Percentiles rank a stretch among this genome's conserved stretches.
phyloP scores from a whole-genome alignment of 2,113 vertebrate species.

The Deroptyus accipitrinus region DNA sequence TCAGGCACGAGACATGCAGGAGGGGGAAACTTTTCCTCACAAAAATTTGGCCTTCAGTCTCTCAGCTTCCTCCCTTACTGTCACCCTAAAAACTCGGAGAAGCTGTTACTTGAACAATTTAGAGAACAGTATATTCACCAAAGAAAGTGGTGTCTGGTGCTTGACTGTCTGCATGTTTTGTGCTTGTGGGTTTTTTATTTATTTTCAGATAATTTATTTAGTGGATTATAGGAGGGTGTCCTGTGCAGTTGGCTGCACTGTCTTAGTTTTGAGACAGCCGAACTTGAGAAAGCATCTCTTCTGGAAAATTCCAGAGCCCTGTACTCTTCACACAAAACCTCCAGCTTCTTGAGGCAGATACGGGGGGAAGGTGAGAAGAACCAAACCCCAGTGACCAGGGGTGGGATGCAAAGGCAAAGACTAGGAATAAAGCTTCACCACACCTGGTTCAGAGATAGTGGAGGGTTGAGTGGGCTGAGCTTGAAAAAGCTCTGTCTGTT shows the following conservation, averaged over 20 bases:
- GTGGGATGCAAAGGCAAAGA: background rate
- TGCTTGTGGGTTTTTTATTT: conserved; percentile 72
- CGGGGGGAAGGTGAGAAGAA: background rate
- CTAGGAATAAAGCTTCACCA: background rate
- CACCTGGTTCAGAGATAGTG: background rate
- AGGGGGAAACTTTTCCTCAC: conserved; percentile 47
- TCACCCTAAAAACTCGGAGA: conserved; percentile 47
- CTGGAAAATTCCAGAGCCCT: conserved; percentile 47
- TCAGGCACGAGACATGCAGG: conserved; percentile 71
- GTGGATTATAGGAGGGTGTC: conserved; percentile 46
- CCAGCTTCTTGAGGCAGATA: conserved; percentile 1
- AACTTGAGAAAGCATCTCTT: conserved; percentile 33
- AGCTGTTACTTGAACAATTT: conserved; percentile 72
- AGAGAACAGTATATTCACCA: conserved; percentile 74
- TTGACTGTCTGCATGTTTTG: conserved; percentile 69
- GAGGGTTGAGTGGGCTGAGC: background rate
- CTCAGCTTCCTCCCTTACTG: conserved; percentile 44
- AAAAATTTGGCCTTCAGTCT: conserved; percentile 64
- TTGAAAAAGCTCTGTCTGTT: conserved; percentile 16
- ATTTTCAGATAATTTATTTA: conserved; percentile 80
- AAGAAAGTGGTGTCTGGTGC: conserved; percentile 71
- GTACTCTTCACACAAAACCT: conserved; percentile 40
- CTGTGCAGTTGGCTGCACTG: conserved; percentile 39
- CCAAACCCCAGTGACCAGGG: background rate
- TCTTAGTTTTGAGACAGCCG: background rate